Evolutionary conservation across 2,113 vertebrate species (phyloP), one percentile per base, ranked within the genome.

Genomic region (Dolichallabes microphthalmus): DNA sequence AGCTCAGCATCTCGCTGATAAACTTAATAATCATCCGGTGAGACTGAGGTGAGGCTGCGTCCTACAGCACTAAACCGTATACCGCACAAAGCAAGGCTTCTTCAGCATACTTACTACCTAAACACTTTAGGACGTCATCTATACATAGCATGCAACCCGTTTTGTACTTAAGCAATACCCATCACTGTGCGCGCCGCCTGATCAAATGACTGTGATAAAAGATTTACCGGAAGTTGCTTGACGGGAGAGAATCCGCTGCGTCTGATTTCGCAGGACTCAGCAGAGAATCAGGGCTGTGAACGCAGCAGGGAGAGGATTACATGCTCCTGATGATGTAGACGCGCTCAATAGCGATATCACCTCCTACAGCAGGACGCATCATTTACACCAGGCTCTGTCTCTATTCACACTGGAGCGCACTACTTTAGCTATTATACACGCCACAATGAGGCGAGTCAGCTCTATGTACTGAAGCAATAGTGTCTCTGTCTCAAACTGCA

Each of bases 371-470:
- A 79, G n/a, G 35, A 20, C 77, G 19, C 66, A 58, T 82, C 45
- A 75, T 74, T 74, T 74, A 73, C 68, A 60, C 15, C 57, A 63
- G 35, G 22, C 61, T 63, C 79, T 19, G 30, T 45, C 45, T 71
- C 76, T 76, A 57, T 60, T 53, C 75, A 79, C 19, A 64, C 57
- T 60, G 57, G 1, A 69, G 53, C 22, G 14, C 68, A 35, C n/a
- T 63, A 61, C 45, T 63, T 35, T 15, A 66, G 14, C 61, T 53
- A 32, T 52, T 76, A 32, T 76, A 39, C 60, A 35, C 78, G 39
- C 58, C 30, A 86, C 85, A 86, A 86, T 86, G 52, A 66, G 14
- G 68, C 85, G 6, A 81, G 77, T 81, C 64, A 74, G n/a, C 57
- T 15, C 8, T 14, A 81, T 12, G 1, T 45, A 39, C 68, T 61